Conservation (phyloP, 1,140 invertebrate genomes). For the Brachionus asplanchnoidis region DNA sequence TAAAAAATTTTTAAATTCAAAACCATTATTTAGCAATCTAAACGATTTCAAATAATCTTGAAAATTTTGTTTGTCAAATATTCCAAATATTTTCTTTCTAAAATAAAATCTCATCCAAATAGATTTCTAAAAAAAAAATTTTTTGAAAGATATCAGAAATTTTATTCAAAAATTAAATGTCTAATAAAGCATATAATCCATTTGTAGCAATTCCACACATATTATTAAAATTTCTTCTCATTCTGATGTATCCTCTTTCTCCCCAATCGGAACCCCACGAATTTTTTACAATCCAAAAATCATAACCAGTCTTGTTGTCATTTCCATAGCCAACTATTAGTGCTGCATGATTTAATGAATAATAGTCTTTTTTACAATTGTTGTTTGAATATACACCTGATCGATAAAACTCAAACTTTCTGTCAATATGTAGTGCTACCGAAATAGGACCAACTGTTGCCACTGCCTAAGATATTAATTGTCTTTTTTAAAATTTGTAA, state of each 20-base stretch:
- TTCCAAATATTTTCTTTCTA: background rate
- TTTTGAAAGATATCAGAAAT: background rate
- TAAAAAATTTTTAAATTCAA: too few relatives aligned
- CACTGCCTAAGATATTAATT: constrained; percentile 56
- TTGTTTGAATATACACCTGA: background rate
- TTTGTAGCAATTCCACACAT: constrained; percentile 70
- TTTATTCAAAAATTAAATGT: background rate
- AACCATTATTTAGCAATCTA: too few relatives aligned
- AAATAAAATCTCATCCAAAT: too few relatives aligned
- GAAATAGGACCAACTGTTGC: constrained; percentile 74
- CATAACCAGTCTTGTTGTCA: constrained; percentile 58
- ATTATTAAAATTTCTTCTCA: constrained; percentile 78
- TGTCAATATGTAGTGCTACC: constrained; percentile 70
- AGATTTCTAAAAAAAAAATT: too few relatives aligned
- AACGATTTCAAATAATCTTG: too few relatives aligned
- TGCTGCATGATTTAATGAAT: constrained; percentile 57
- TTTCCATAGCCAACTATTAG: constrained; percentile 83
- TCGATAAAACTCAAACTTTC: constrained; percentile 24
- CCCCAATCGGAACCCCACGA: constrained; percentile 77
- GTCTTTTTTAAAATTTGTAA: constrained; percentile 48
- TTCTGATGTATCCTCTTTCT: constrained; percentile 77
- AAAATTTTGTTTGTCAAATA: too few relatives aligned
- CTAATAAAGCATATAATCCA: background rate
- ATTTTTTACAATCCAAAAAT: constrained; percentile 35
- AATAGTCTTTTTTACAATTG: constrained; percentile 28